These are phyloP conservation scores for Acronicta psi DNA, from an alignment of 2,888 invertebrate genomes.

Conservation along the genomic window DNA sequence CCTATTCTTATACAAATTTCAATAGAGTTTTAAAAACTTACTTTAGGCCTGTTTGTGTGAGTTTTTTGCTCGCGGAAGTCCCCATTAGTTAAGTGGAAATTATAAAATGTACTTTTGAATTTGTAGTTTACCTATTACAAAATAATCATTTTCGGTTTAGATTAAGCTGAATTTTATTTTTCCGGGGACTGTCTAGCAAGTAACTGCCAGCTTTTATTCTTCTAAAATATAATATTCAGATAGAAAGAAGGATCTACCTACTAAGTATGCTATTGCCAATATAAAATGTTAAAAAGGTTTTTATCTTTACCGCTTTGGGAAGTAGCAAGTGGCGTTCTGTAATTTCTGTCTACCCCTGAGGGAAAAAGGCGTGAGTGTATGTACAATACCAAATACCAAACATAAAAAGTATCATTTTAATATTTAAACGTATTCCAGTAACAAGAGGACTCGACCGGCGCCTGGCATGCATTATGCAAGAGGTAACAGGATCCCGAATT, in stretches of 20 bases:
- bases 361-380: too few species aligned
- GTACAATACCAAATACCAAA: too few species aligned
- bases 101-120: slow-evolving; percentile 22
- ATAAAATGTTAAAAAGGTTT: too few species aligned
- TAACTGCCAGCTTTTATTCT: slow-evolving; percentile 7
- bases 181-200: slow-evolving; percentile 9
- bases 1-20: background rate
- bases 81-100: slow-evolving; percentile 31
- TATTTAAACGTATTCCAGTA: slow-evolving; percentile 2
- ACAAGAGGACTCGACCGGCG: slow-evolving; percentile 3
- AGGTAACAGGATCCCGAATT: slow-evolving; percentile 56
- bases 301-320: too few species aligned
- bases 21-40: slow-evolving; percentile 16
- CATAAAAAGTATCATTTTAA: background rate
- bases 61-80: slow-evolving; percentile 32
- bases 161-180: slow-evolving; percentile 11
- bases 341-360: too few species aligned
- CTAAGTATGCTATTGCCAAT: too few species aligned
- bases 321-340: too few species aligned
- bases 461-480: slow-evolving; percentile 56
- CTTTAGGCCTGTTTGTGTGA: slow-evolving; percentile 37
- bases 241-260: slow-evolving; percentile 12
- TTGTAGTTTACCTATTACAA: slow-evolving; percentile 8
- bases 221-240: background rate
- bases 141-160: slow-evolving; percentile 17